Conservation (phyloP, 1,140 invertebrate species). For the Drosophila pandora region DNA sequence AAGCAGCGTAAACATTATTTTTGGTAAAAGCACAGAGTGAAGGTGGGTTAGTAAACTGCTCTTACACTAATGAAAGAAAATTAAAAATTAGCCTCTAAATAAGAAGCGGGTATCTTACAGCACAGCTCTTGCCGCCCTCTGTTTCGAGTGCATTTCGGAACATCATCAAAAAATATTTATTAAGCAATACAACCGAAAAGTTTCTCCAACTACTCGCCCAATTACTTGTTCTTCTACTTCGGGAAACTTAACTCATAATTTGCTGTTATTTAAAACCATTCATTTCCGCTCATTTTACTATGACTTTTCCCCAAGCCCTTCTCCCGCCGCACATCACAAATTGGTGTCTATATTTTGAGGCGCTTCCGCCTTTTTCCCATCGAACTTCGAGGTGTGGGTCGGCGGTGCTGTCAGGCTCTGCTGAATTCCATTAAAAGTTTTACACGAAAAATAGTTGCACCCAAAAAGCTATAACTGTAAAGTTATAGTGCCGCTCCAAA, state of each 20-base stretch:
- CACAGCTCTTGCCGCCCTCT: background rate
- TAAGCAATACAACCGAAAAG: slow-evolving; percentile 72
- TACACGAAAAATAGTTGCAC: slow-evolving; percentile 81
- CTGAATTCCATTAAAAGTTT: slow-evolving; percentile 81
- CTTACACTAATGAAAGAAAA: no score
- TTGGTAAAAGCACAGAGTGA: slow-evolving; percentile 1
- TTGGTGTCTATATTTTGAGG: slow-evolving; percentile 78
- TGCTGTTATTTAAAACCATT: slow-evolving; percentile 82
- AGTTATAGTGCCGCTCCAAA: slow-evolving; percentile 74
- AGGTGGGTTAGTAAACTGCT: no score
- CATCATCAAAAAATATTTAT: slow-evolving; percentile 73
- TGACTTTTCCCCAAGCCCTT: slow-evolving; percentile 26
- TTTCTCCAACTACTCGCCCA: slow-evolving; percentile 32
- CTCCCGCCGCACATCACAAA: slow-evolving; percentile 17
- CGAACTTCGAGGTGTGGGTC: slow-evolving; percentile 36
- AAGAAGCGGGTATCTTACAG: background rate
- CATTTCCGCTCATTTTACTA: slow-evolving; percentile 81
- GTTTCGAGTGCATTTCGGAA: slow-evolving; percentile 24
- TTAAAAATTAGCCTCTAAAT: no score
- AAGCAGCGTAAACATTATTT: slow-evolving; percentile 37
- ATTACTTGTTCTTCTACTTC: slow-evolving; percentile 42
- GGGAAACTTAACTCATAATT: slow-evolving; percentile 79
- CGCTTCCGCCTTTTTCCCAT: slow-evolving; percentile 48
- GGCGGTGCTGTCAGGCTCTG: slow-evolving; percentile 42
- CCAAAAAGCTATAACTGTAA: slow-evolving; percentile 81